phyloP scores from a whole-genome alignment of 2,113 vertebrate species.

The Ophiodon elongatus region DNA sequence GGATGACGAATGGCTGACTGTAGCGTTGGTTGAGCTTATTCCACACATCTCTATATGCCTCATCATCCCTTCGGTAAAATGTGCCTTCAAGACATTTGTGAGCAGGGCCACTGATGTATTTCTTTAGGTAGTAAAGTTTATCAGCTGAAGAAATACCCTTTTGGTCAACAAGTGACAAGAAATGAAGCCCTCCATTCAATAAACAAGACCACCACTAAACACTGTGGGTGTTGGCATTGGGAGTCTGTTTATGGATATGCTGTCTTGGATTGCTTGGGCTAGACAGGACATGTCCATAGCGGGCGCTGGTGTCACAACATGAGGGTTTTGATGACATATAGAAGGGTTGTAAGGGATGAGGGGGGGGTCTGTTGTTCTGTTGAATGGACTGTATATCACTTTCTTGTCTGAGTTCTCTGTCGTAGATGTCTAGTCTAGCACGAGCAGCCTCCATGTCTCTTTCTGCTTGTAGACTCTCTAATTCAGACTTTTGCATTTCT shows the following conservation, averaged over 20 bases:
- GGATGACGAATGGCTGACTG: conserved; percentile 32
- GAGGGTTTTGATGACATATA: neutral
- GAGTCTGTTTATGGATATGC: too few species aligned
- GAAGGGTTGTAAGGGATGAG: neutral
- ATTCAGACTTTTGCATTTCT: too few species aligned
- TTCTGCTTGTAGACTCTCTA: too few species aligned
- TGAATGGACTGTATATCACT: neutral
- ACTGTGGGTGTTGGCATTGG: too few species aligned
- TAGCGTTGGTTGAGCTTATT: conserved; percentile 18
- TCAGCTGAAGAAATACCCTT: conserved; percentile 32
- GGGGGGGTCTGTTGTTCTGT: too few species aligned
- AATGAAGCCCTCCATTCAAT: conserved; percentile 26
- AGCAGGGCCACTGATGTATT: conserved; percentile 19
- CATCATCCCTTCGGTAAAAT: conserved; percentile 25
- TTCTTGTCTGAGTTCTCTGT: too few species aligned
- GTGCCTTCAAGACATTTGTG: too few species aligned
- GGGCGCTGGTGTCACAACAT: neutral
- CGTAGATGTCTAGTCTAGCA: too few species aligned
- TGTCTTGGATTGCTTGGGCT: conserved; percentile 9
- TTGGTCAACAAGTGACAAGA: conserved; percentile 5
- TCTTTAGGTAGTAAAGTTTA: conserved; percentile 39
- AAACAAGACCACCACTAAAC: too few species aligned
- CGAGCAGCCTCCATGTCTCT: too few species aligned
- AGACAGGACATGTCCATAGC: neutral
- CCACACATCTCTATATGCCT: conserved; percentile 37